Evolutionary conservation across 1,140 invertebrate species (phyloP).

Genomic region (Muscidifurax raptorellus): DNA sequence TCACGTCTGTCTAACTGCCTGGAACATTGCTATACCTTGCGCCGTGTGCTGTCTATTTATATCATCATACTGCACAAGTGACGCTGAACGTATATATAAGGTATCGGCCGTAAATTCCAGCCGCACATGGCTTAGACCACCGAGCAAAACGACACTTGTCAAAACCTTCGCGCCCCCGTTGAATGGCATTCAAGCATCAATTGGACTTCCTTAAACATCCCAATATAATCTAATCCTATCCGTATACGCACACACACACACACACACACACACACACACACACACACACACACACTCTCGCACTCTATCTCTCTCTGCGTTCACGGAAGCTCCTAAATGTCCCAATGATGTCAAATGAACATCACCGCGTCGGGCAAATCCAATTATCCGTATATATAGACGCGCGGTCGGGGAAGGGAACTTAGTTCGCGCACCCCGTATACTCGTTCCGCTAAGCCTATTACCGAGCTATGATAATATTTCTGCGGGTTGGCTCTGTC

Average conservation of each 20-base stretch:
- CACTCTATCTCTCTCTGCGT: conserved; percentile 18
- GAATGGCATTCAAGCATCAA: conserved; percentile 5
- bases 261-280: too few species aligned
- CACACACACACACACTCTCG: too few species aligned
- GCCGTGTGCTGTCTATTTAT: background rate
- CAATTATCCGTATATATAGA: conserved; percentile 60
- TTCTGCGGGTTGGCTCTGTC: conserved; percentile 55
- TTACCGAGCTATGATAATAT: conserved; percentile 70
- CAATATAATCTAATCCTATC: conserved; percentile 61
- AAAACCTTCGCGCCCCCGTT: conserved; percentile 32
- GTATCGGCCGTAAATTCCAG: too few species aligned
- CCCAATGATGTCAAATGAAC: conserved; percentile 73
- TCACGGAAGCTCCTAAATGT: conserved; percentile 59
- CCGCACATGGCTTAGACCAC: too few species aligned
- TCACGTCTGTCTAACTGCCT: conserved; percentile 66
- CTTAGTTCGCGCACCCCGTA: conserved; percentile 33
- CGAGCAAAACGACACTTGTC: conserved; percentile 11
- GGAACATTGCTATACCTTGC: conserved; percentile 69
- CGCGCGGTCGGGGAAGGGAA: conserved; percentile 53
- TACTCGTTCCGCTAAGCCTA: conserved; percentile 63
- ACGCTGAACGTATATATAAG: background rate
- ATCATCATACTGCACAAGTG: too few species aligned
- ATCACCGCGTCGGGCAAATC: conserved; percentile 68
- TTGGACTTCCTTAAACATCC: conserved; percentile 60
- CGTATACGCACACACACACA: background rate